Evolutionary conservation across 2,797 vertebrate genomes (phyloP).

Genomic region (Semaprochilodus insignis): DNA sequence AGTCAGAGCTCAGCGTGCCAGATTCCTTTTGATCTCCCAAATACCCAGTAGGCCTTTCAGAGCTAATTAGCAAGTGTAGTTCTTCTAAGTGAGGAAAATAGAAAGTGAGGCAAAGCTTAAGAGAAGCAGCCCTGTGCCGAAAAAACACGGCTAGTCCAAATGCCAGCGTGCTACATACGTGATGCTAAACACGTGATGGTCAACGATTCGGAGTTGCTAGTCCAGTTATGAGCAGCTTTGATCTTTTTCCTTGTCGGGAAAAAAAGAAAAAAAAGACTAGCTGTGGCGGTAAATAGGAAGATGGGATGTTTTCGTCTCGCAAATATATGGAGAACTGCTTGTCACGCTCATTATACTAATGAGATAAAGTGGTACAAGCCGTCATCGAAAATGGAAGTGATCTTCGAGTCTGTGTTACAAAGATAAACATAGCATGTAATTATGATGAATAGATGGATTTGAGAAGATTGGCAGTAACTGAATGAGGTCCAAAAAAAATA

Average conservation of each 20-base stretch:
- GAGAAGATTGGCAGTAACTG: slow-evolving; percentile 63
- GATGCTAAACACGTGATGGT: slow-evolving; percentile 5
- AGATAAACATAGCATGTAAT: slow-evolving; percentile 65
- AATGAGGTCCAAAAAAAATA: slow-evolving; percentile 66
- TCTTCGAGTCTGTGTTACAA: slow-evolving; percentile 52
- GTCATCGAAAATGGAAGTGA: slow-evolving; percentile 51
- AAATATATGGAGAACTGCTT: slow-evolving; percentile 23
- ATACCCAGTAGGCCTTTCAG: slow-evolving; percentile 57
- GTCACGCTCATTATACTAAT: slow-evolving; percentile 57
- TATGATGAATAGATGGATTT: slow-evolving; percentile 64
- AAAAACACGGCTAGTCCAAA: background rate
- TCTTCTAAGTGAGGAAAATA: slow-evolving; percentile 38
- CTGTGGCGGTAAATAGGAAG: background rate
- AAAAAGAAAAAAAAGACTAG: background rate
- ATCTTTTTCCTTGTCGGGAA: slow-evolving; percentile 15
- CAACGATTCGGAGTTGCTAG: background rate
- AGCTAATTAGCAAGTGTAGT: slow-evolving; percentile 56
- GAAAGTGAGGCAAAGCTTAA: slow-evolving; percentile 28
- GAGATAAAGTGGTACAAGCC: slow-evolving; percentile 54
- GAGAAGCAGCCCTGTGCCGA: background rate
- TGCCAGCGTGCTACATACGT: background rate
- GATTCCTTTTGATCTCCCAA: slow-evolving; percentile 54
- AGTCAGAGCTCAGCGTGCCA: slow-evolving; percentile 23
- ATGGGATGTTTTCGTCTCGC: slow-evolving; percentile 7
- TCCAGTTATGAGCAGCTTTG: slow-evolving; percentile 13